phyloP scores from a whole-genome alignment of 2,888 invertebrate genomes.

The Ligdia adustata region DNA sequence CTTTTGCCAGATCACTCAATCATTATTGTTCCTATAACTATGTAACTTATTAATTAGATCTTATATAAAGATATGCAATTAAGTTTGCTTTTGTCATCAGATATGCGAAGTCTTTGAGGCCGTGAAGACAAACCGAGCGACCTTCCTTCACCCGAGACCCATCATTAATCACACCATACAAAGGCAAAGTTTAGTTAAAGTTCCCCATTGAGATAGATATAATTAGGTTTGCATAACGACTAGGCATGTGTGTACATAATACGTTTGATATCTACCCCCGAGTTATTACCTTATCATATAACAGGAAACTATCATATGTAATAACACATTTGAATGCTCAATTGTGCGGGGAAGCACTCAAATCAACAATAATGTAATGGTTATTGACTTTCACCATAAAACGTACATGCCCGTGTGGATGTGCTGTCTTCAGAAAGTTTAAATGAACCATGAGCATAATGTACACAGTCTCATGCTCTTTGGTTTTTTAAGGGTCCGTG shows the following conservation, averaged over 20 bases:
- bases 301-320: constrained; percentile 27
- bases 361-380: constrained; percentile 20
- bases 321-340: constrained; percentile 9
- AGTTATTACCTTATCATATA: constrained; percentile 27
- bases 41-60: too few species aligned
- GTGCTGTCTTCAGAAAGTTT: constrained; percentile 2
- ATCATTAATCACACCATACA: constrained; percentile 53
- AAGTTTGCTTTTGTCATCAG: too few species aligned
- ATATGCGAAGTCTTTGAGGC: too few species aligned
- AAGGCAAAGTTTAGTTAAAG: constrained; percentile 48
- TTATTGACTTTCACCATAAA: constrained; percentile 23
- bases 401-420: constrained; percentile 2
- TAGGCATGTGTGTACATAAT: not conserved
- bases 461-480: constrained; percentile 16
- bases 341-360: constrained; percentile 20
- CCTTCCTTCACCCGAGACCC: constrained; percentile 33
- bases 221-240: constrained; percentile 43
- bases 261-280: not conserved
- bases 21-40: too few species aligned
- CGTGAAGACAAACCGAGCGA: constrained; percentile 43
- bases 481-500: constrained; percentile 16
- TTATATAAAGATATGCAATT: too few species aligned
- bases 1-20: too few species aligned
- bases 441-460: constrained; percentile 23
- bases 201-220: constrained; percentile 42